Base-by-base conservation (phyloP, 2,113 vertebrate genomes). In the Salvator merianae region DNA sequence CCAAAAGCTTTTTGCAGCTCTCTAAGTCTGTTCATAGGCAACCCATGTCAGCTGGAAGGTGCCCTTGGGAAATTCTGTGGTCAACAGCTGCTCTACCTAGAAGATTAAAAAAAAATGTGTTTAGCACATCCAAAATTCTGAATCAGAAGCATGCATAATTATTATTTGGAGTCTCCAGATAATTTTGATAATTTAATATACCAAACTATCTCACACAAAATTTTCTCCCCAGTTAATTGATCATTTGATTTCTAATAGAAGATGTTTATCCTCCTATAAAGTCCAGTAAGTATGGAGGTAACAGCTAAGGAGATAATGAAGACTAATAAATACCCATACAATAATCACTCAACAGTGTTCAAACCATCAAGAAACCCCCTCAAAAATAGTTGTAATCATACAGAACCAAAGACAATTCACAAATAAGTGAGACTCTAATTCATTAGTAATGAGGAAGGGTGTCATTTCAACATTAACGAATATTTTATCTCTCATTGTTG, bases 61-160 rank as follows among this genome's bases (percentile, higher is more conserved):
- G 47, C 38, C 81, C 62, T 13, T n/a, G 30, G 83, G 83, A 66
- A 88, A 81, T 12, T 53, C 79, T 18, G 13, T 28, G 5, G 75
- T 36, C 36, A 75, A 63, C 40, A 85, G 10, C 65, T 36, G 12
- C 87, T 38, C 79, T 72, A 80, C 79, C 81, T 14, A 0, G 28
- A 86, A 79, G 43, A 87, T 24, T 65, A 30, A 28, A 71, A 65
- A 80, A 81, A 87, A 28, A 63, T 82, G 43, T 81, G 82, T 77
- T 79, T 80, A 55, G 18, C 55, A 69, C 59, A 69, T n/a, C n/a
- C 5, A 40, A 63, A 26, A 10, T 47, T 65, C 13, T 22, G 14
- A 43, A 40, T 22, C 1, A 70, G 4, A 10, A 9, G 7, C 16
- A 20, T 12, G 20, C 6, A 40, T 66, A 14, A 1, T 36, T 36